These are phyloP conservation scores for Metellina segmentata DNA, from an alignment of 2,888 invertebrate genomes.

Conservation along the genomic window DNA sequence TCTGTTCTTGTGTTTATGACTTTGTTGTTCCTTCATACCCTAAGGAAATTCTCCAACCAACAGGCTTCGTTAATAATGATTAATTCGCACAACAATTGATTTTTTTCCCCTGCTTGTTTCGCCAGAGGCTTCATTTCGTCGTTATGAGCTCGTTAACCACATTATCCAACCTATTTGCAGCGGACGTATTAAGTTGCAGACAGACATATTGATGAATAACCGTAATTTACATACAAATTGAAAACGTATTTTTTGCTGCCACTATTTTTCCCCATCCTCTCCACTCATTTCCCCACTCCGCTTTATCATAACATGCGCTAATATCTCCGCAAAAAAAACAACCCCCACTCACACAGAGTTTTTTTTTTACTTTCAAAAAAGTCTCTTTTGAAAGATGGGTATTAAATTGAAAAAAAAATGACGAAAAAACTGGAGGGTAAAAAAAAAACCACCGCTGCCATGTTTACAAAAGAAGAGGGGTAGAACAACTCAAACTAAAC, in stretches of 20 bases:
- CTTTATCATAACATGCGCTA: conserved; percentile 50
- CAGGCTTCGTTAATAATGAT: conserved; percentile 34
- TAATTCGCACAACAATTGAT: conserved; percentile 38
- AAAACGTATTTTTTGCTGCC: conserved; percentile 63
- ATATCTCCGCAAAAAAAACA: conserved; percentile 15
- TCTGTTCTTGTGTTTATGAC: not conserved
- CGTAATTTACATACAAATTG: conserved; percentile 74
- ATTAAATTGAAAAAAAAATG: conserved; percentile 50
- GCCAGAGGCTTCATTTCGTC: conserved; percentile 54
- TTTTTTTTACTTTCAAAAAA: conserved; percentile 40
- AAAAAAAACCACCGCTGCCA: not conserved
- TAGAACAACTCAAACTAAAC: conserved; percentile 38
- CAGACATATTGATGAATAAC: conserved; percentile 65
- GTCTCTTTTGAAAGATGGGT: conserved; percentile 33
- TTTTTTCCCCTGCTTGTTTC: conserved; percentile 19
- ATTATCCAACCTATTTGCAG: conserved; percentile 67
- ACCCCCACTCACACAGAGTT: not conserved
- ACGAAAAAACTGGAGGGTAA: not conserved
- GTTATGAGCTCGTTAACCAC: conserved; percentile 62
- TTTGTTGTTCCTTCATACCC: not conserved
- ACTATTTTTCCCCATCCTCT: conserved; percentile 20
- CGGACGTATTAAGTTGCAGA: conserved; percentile 44
- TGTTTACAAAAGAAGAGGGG: conserved; percentile 1
- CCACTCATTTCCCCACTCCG: not conserved
- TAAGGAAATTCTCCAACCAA: not conserved